Percentiles rank a stretch among this genome's conserved stretches.
Evolutionary conservation across 2,888 invertebrate species (phyloP).

Genomic region (Cartodere bifasciata): DNA sequence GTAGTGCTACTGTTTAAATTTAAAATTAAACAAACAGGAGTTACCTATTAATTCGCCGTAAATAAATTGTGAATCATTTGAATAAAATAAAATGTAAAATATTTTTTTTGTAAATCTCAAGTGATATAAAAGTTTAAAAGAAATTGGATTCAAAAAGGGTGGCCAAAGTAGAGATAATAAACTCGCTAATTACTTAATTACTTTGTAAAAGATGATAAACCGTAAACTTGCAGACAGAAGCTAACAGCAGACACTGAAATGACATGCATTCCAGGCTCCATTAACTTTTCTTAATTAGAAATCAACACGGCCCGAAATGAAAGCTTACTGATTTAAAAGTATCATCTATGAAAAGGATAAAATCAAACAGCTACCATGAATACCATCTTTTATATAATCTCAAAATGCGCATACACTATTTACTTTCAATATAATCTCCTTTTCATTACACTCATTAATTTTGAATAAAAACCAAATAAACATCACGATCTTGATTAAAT

Average conservation of each 20-base stretch:
- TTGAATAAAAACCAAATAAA: too few relatives aligned
- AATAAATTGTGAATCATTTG: too few relatives aligned
- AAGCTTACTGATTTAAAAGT: constrained; percentile 1
- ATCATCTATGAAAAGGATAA: constrained; percentile 1
- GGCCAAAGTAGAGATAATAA: constrained; percentile 6
- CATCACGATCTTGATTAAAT: too few relatives aligned
- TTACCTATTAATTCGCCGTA: too few relatives aligned
- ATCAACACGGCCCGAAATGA: constrained; percentile 10
- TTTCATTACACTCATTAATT: too few relatives aligned
- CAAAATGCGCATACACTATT: too few relatives aligned
- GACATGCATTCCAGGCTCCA: constrained; percentile 7
- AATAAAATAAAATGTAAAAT: too few relatives aligned
- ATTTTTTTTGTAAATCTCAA: background rate
- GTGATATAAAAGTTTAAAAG: background rate
- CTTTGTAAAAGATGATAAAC: constrained; percentile 6
- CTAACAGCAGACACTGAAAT: background rate
- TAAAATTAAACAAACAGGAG: too few relatives aligned
- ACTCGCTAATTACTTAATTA: constrained; percentile 12
- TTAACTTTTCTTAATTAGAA: constrained; percentile 12
- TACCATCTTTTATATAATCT: too few relatives aligned
- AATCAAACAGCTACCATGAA: too few relatives aligned
- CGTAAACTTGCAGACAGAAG: constrained; percentile 8
- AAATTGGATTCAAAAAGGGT: constrained; percentile 4
- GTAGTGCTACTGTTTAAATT: too few relatives aligned
- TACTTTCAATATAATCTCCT: too few relatives aligned